These are phyloP conservation scores for Acronicta leporina DNA, from an alignment of 2,888 invertebrate species.

Conservation along the genomic window DNA sequence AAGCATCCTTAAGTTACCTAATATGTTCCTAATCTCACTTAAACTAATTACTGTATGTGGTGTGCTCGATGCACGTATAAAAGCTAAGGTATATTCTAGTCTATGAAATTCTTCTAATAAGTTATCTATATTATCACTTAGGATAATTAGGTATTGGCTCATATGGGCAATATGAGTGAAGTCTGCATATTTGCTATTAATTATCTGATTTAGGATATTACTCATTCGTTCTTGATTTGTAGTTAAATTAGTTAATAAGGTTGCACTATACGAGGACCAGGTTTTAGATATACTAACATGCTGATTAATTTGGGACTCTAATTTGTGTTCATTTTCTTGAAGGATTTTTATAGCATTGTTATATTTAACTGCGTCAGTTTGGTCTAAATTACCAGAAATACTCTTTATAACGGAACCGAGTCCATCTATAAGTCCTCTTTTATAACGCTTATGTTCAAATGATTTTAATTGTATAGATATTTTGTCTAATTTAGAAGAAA, in stretches of 20 bases:
- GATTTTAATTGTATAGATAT: not conserved
- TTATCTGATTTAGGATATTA: not conserved
- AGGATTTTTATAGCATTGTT: not conserved
- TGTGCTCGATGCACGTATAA: constrained; percentile 1
- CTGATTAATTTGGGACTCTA: not conserved
- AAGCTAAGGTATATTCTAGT: not conserved
- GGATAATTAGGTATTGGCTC: not conserved
- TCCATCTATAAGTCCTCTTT: constrained; percentile 1
- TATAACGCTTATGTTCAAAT: constrained; percentile 4
- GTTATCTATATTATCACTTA: not conserved
- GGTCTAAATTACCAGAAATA: not conserved
- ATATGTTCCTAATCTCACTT: not conserved
- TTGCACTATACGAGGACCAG: not conserved
- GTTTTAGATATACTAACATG: not conserved
- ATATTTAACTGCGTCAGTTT: not conserved
- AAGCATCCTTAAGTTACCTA: not conserved
- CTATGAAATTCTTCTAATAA: not conserved
- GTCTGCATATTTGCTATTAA: not conserved
- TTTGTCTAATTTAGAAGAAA: constrained; percentile 4
- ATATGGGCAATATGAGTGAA: not conserved
- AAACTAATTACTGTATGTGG: not conserved
- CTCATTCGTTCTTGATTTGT: not conserved
- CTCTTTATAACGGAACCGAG: not conserved
- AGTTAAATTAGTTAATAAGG: not conserved
- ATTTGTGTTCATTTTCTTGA: not conserved